Base-by-base conservation (phyloP, 2,888 invertebrate species). In the Drosophila conformis region DNA sequence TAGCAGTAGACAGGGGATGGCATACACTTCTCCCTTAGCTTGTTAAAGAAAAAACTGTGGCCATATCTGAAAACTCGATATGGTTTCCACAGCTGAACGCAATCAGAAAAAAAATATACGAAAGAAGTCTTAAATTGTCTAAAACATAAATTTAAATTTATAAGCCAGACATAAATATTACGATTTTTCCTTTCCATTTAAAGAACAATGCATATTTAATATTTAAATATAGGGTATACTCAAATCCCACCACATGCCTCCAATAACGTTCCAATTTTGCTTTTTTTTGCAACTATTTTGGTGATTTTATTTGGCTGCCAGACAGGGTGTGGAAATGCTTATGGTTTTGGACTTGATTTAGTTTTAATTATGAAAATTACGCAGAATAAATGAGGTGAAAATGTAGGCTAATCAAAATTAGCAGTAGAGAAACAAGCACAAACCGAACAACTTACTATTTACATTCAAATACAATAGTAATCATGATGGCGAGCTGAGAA, bases 261-360 rank as follows among this genome's bases (percentile, higher is more conserved):
- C 1, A 31, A 11, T 3, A 1, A 4, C 29, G 18, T 8, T 53
- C 33, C 18, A 46, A 33, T 54, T 60, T 69, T 35, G 31, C 36
- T 62, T 51, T 36, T 62, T 51, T 51, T 29, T 15, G 36, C 25
- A n/a, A 53, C 53, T 66, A 68, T 76, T 76, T 83, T 33, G 31
- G 46, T 7, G 40, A 63, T 27, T 38, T 66, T 49, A 38, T 38
- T 38, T 18, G 31, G 27, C 33, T 66, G 42, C 66, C 63, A 75
- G 76, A 78, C 81, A 80, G 42, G 54, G 46, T 13, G 36, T 57
- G 46, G 29, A 73, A 73, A 64, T 65, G 33, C 53, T 64, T 82
- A 82, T 73, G 61, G 62, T 65, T 71, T 73, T 74, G 83, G 80
- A 76, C 88, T 85, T 87, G 90, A 89, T 84, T 89, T 85, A 59